phyloP scores from a whole-genome alignment of 2,113 vertebrate genomes.

The Callithrix jacchus region DNA sequence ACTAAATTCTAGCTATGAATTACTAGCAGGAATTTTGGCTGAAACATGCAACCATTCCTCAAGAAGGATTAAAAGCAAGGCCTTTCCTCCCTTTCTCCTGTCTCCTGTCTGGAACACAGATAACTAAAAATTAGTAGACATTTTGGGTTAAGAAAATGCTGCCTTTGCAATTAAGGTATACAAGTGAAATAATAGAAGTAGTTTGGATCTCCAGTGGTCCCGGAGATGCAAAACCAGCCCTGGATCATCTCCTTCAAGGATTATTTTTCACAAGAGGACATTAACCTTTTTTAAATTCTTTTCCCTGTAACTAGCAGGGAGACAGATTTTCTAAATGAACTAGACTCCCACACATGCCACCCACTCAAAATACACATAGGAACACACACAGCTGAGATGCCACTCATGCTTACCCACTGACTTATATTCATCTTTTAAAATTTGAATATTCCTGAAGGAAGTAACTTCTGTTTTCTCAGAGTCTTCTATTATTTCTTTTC shows the following conservation, averaged over 20 bases:
- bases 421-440: background rate
- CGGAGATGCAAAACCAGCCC: background rate
- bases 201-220: background rate
- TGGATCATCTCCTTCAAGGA: background rate
- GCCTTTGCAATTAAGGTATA: background rate
- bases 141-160: background rate
- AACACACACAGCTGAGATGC: background rate
- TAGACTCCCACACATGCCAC: too few relatives aligned
- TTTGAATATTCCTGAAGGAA: background rate
- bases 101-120: too few relatives aligned
- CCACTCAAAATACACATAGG: background rate
- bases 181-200: background rate
- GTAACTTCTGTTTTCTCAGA: background rate
- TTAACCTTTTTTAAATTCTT: background rate
- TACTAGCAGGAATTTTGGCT: background rate
- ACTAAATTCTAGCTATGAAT: background rate
- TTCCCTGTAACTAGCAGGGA: background rate
- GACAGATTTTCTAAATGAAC: background rate
- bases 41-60: background rate
- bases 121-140: background rate
- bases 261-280: background rate
- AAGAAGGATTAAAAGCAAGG: background rate
- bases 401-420: background rate
- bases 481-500: background rate
- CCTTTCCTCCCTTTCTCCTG: background rate